Evolutionary conservation across 2,113 vertebrate genomes (phyloP).

Genomic region (Rhabdornis inornatus): DNA sequence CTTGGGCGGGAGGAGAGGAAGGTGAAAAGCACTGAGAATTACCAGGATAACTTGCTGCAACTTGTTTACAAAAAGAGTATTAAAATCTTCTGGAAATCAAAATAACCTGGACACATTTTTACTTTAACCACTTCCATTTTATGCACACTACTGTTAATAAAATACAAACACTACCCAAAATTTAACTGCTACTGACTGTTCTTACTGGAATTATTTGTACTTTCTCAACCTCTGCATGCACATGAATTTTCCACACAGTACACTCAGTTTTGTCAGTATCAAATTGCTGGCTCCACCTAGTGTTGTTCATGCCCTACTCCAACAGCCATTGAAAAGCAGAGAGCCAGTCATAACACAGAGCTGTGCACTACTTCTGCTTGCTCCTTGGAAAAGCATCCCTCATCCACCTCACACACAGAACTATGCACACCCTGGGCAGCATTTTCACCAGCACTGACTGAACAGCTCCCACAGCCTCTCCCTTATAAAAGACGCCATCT

Average conservation of each 20-base stretch:
- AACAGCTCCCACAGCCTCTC: background rate
- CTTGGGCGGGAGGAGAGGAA: too few relatives aligned
- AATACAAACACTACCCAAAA: background rate
- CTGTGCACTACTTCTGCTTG: background rate
- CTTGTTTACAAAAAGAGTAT: background rate
- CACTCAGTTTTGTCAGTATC: background rate
- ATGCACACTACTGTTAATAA: background rate
- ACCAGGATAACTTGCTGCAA: background rate
- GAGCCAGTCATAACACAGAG: fast-evolving
- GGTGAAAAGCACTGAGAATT: background rate
- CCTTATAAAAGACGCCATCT: background rate
- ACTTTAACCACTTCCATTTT: background rate
- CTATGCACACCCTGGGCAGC: background rate
- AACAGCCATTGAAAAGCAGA: background rate
- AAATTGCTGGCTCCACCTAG: conserved; percentile 47
- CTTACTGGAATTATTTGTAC: background rate
- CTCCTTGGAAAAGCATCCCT: background rate
- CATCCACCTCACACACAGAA: background rate
- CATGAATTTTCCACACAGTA: background rate
- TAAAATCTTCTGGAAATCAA: background rate
- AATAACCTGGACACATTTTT: background rate
- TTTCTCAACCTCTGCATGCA: background rate
- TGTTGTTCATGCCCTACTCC: background rate
- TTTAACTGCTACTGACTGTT: background rate
- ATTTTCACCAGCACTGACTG: background rate